phyloP scores from a whole-genome alignment of 2,888 invertebrate species.

The Dysmachus trigonus region DNA sequence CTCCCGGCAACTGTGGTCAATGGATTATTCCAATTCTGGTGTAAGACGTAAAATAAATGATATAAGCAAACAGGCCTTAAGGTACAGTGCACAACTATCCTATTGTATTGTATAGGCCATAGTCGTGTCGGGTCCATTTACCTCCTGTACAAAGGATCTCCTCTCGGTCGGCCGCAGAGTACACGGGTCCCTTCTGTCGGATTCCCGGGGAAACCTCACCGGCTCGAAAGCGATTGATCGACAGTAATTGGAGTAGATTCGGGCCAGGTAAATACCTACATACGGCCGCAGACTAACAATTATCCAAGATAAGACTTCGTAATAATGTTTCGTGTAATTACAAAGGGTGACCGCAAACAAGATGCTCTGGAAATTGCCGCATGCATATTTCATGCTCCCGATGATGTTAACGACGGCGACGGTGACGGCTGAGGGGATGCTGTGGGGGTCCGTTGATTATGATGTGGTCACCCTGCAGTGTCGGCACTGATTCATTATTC shows the following conservation, averaged over 20 bases:
- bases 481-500: constrained; percentile 20
- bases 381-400: constrained; percentile 22
- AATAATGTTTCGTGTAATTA: constrained; percentile 41
- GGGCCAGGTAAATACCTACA: constrained; percentile 17
- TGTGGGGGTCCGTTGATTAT: constrained; percentile 13
- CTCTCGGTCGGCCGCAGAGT: neutral
- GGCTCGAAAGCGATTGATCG: constrained; percentile 25
- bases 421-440: neutral
- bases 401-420: neutral
- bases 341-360: constrained; percentile 25
- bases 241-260: constrained; percentile 26
- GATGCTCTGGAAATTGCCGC: constrained; percentile 25
- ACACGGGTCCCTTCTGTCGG: neutral
- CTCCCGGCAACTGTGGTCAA: neutral
- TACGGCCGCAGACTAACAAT: constrained; percentile 23
- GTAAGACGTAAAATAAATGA: constrained; percentile 16
- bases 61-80: neutral
- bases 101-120: too few relatives aligned
- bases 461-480: constrained; percentile 14
- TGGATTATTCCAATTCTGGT: neutral
- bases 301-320: constrained; percentile 35
- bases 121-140: neutral
- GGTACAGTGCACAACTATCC: neutral
- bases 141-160: neutral
- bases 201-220: neutral